These are phyloP conservation scores for Cephus sareptanus DNA, from an alignment of 2,888 invertebrate genomes.

Conservation along the genomic window DNA sequence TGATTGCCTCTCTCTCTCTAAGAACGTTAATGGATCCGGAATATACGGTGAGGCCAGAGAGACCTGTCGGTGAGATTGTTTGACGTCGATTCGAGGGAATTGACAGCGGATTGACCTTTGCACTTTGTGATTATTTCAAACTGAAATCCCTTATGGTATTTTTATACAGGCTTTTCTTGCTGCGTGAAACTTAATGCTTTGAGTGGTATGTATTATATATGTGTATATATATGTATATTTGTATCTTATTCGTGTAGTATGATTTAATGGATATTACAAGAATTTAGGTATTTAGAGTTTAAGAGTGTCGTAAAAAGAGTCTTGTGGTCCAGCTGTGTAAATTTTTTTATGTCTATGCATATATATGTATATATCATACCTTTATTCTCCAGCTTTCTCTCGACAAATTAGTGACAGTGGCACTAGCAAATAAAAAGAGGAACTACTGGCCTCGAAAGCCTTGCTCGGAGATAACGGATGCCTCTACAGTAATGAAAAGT, in stretches of 20 bases:
- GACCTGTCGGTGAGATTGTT: background rate
- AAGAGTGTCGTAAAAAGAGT: background rate
- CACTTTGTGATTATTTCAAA: background rate
- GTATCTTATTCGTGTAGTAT: background rate
- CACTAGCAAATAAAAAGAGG: background rate
- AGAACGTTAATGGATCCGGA: background rate
- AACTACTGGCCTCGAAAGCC: constrained; percentile 1
- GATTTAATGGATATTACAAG: background rate
- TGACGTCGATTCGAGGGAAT: background rate
- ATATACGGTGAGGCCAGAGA: background rate
- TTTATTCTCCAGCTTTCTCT: background rate
- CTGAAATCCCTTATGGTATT: background rate
- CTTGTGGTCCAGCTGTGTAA: background rate
- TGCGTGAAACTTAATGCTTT: background rate
- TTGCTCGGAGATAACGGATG: background rate
- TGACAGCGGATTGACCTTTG: background rate
- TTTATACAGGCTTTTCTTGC: background rate
- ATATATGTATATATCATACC: background rate
- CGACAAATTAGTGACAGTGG: background rate
- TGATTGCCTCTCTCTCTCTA: background rate
- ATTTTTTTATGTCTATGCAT: background rate
- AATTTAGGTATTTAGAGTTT: background rate
- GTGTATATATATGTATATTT: background rate
- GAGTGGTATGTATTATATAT: background rate
- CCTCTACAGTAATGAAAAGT: background rate